Conservation (phyloP, 2,113 vertebrate genomes). For the Phalacrocorax aristotelis region DNA sequence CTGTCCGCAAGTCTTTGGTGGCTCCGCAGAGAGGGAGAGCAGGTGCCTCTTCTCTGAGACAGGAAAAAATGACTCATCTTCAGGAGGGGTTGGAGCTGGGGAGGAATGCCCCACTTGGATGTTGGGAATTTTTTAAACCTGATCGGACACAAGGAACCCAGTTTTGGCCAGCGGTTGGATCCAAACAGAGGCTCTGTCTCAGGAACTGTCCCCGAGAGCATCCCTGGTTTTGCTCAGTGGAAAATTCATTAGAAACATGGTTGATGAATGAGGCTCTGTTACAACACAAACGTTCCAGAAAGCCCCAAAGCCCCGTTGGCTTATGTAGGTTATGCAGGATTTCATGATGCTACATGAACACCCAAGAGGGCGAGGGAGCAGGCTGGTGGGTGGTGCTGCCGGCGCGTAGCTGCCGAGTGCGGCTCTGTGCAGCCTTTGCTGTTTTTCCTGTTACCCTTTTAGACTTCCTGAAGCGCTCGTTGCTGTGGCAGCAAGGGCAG, state of each 20-base stretch:
- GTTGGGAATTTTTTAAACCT: not conserved
- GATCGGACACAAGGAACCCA: not conserved
- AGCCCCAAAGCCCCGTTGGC: not conserved
- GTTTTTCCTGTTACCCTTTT: not conserved
- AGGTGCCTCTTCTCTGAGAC: not conserved
- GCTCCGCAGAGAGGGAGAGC: not conserved
- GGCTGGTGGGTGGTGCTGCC: not conserved
- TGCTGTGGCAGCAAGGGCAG: not conserved
- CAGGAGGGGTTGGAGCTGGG: not conserved
- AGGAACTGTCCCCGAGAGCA: not conserved
- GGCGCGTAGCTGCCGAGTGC: not conserved
- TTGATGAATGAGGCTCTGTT: not conserved
- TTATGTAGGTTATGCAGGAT: not conserved
- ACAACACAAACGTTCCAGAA: fast-evolving
- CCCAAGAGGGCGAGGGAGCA: fast-evolving
- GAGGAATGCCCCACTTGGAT: not conserved
- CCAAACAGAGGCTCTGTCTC: not conserved
- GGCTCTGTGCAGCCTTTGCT: not conserved
- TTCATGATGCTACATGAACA: not conserved
- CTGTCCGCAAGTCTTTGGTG: fast-evolving
- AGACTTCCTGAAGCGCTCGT: not conserved
- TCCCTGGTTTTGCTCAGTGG: not conserved
- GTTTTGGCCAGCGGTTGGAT: not conserved
- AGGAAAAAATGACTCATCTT: not conserved
- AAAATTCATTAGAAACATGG: not conserved